Evolutionary conservation across 2,888 invertebrate genomes (phyloP), one percentile per base, ranked within the genome.

Genomic region (Cancer borealis): DNA sequence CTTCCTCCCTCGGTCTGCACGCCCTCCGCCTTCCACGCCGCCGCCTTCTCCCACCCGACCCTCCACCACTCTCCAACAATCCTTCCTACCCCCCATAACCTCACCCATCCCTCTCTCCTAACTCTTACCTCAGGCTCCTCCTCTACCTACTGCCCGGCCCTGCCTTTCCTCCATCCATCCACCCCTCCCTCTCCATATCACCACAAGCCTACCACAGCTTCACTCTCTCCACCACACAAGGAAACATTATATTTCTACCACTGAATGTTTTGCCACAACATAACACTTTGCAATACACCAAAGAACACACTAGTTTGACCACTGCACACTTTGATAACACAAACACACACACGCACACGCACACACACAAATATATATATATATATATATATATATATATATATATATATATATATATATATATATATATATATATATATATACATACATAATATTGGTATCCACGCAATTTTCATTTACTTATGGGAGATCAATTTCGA

Each of bases 261-360:
- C 17, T 73, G n/a, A 14, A 84, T 84, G 14, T 84, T 17, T 14
- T 8, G 30, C 39, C 26, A 10, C 73, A 79, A 26, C 73, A 10
- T 8, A 21, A 79, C 26, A 79, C 60, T 1, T 21, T 60, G 60
- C 14, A 60, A 5, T 21, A 60, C 21, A 26, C 73, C n/a, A 79
- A n/a, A 79, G 26, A 26, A 79, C 30, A 79, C 26, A 26, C 21
- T 79, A n/a, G 26, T 79, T 79, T 26, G 8, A 26, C 26, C 30
- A 26, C 73, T 79, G 26, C 73, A 26, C 30, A 39, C 12, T 84
- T 30, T 39, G 39, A 14, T 10, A 84, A 60, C 90, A 90, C 90
- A 90, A 54, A 90, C 90, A 90, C 54, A 90, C 90, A 90, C 89
- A 90, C 89, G 54, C 89, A 90, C 89, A 90, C 89, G 54, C 90